phyloP scores from a whole-genome alignment of 2,797 vertebrate species.

The Cetoscarus ocellatus region DNA sequence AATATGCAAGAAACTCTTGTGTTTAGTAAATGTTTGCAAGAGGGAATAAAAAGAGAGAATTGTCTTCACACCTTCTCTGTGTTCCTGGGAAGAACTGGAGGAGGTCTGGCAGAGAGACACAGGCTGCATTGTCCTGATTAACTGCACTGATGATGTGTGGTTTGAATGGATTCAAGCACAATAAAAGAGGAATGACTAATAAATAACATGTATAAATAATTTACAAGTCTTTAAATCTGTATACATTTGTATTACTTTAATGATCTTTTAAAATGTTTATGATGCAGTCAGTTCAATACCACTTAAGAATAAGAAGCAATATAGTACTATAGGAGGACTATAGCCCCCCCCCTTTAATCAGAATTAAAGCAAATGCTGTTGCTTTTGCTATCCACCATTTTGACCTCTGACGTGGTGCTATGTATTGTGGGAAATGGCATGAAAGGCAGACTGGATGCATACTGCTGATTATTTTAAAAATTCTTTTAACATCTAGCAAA shows the following conservation, averaged over 20 bases:
- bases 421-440: too few relatives aligned
- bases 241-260: neutral
- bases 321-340: too few relatives aligned
- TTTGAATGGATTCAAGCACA: neutral
- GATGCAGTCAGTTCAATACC: too few relatives aligned
- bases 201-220: neutral
- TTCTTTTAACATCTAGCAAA: too few relatives aligned
- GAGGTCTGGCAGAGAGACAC: conserved; percentile 14
- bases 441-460: too few relatives aligned
- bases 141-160: too few relatives aligned
- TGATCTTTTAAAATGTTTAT: neutral
- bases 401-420: too few relatives aligned
- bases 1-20: neutral
- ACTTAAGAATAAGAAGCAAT: too few relatives aligned
- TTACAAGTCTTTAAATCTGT: neutral
- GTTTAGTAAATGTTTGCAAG: neutral
- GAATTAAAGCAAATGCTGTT: too few relatives aligned
- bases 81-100: conserved; percentile 6
- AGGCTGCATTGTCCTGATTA: conserved; percentile 8
- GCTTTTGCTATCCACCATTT: too few relatives aligned
- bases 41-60: conserved; percentile 17
- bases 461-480: too few relatives aligned
- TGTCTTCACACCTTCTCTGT: conserved; percentile 39
- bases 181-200: neutral
- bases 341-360: too few relatives aligned